A percentile compares a stretch with the other conserved stretches of the same genome.
phyloP scores from a whole-genome alignment of 2,113 vertebrate species.

The Lates calcarifer region DNA sequence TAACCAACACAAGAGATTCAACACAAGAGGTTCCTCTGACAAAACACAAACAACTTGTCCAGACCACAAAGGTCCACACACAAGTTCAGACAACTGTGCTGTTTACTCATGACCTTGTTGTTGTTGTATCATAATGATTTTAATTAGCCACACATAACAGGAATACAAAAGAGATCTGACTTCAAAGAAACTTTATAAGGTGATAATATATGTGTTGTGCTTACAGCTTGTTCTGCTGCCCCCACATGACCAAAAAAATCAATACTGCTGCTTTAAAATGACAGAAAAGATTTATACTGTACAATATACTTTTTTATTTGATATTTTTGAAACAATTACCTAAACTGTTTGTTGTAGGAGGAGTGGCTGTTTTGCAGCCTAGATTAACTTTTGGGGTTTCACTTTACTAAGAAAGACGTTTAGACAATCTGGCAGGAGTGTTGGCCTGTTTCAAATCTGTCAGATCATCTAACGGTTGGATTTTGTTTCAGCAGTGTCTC shows the following conservation, averaged over 20 bases:
- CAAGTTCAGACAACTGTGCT: background rate
- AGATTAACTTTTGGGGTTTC: too few relatives aligned
- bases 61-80: background rate
- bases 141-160: background rate
- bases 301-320: too few relatives aligned
- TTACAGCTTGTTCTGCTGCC: too few relatives aligned
- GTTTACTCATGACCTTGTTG: background rate
- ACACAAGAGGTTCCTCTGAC: background rate
- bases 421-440: background rate
- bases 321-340: background rate
- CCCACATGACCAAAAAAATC: too few relatives aligned
- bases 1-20: too few relatives aligned
- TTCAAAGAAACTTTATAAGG: too few relatives aligned
- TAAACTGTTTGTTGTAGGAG: background rate
- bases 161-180: background rate
- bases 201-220: too few relatives aligned
- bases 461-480: background rate
- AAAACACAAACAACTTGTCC: background rate
- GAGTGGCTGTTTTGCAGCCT: too few relatives aligned
- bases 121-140: background rate
- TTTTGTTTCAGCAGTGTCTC: background rate
- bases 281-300: background rate
- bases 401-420: background rate
- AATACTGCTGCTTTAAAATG: too few relatives aligned
- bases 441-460: too few relatives aligned